These are phyloP conservation scores for Perizoma flavofasciatum DNA, from an alignment of 2,888 invertebrate genomes.

Conservation along the genomic window DNA sequence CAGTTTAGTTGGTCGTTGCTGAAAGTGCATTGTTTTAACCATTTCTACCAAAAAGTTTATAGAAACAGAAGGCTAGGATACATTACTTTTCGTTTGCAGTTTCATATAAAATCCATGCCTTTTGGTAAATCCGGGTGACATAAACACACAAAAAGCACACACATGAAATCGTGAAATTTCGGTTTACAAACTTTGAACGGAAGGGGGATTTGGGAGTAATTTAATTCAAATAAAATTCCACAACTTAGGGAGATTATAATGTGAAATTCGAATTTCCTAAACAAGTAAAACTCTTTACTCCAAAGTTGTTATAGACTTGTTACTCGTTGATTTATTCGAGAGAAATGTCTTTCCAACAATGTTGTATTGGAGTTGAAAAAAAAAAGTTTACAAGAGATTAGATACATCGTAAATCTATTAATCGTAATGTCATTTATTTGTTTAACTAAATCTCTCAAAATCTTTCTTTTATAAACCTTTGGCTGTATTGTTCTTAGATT, in stretches of 20 bases:
- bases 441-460: too few species aligned
- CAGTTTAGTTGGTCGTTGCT: too few species aligned
- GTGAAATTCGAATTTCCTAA: conserved; percentile 32
- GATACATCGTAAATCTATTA: too few species aligned
- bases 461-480: too few species aligned
- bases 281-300: conserved; percentile 27
- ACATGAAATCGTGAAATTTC: conserved; percentile 6
- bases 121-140: too few species aligned
- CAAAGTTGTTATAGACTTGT: conserved; percentile 18
- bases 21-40: too few species aligned
- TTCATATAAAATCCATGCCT: background rate
- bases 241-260: conserved; percentile 35
- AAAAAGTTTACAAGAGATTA: background rate
- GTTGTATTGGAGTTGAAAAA: background rate
- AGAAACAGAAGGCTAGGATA: background rate
- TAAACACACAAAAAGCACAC: background rate
- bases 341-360: conserved; percentile 4
- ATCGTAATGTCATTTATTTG: too few species aligned
- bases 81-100: background rate
- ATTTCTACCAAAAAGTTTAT: background rate
- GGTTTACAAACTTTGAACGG: conserved; percentile 28
- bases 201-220: conserved; percentile 40
- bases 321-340: conserved; percentile 6
- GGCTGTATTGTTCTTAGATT: too few species aligned
- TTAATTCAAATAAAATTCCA: conserved; percentile 40